Base-by-base conservation (phyloP, 2,113 vertebrate genomes). In the Mormyrus iriodes region DNA sequence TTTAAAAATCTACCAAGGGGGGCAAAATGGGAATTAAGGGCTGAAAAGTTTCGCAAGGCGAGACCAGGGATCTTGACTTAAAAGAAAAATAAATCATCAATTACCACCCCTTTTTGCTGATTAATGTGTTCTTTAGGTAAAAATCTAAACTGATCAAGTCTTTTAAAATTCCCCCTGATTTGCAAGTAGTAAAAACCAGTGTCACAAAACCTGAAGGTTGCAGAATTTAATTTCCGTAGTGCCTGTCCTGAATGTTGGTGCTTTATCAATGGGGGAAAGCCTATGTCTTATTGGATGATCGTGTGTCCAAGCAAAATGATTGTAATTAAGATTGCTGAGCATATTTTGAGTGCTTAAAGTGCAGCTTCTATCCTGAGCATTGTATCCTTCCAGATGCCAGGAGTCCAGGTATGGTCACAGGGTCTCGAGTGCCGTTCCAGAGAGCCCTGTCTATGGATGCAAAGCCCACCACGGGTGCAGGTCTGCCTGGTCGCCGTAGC, bases 381-480 rank as follows among this genome's bases (percentile, higher is more conserved):
- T 55, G 69, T 35, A 90, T 85, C 91, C 87, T 88, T 93, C 42
- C 93, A 98, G 98, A 96, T 89, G 93, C 95, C 89, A 97, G 97
- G 92, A 96, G 95, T 91, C 95, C 46, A 88, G 93, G 93, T 91
- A 93, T 93, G 27, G 94, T 17, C 7, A 90, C 89, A 92, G 95
- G 19, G 93, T 96, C 90, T 19, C 94, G 95, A 27, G 91, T 35
- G 13, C 92, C 96, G 3, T 98, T 97, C 93, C 97, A 92, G 92
- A 97, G 98, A 92, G 95, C 97, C 24, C 90, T 97, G 92, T 99
- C 98, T 87, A 92, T 98, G 88, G 98, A 99, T 73, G 94, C 97
- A 1, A 95, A 97, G 91, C 94, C 96, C 21, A 88, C 93, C 12
- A 69, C 93, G 42, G 97, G 94, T 79, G 93, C 95, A 0, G 91